A percentile compares a stretch with the other conserved stretches of the same genome.
Evolutionary conservation across 2,888 invertebrate genomes (phyloP).

Genomic region (Cephus rjabovi): DNA sequence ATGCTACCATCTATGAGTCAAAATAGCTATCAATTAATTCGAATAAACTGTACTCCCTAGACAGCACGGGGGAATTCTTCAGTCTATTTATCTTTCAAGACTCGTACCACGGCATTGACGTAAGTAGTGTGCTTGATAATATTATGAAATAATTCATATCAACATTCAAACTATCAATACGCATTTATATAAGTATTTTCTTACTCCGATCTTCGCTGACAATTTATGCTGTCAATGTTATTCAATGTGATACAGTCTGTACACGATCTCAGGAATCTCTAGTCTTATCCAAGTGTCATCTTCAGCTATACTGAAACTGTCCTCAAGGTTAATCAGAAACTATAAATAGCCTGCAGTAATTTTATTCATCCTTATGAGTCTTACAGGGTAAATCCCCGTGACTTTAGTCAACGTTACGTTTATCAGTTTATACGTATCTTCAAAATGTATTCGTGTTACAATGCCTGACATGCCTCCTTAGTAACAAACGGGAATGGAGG

Average conservation of each 20-base stretch:
- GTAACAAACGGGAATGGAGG: too few species aligned
- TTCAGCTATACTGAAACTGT: not conserved
- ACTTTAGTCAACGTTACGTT: too few species aligned
- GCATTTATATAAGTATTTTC: not conserved
- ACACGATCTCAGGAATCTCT: not conserved
- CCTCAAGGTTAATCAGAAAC: not conserved
- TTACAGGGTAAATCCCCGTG: too few species aligned
- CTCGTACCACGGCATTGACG: not conserved
- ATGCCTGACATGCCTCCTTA: too few species aligned
- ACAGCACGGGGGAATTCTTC: too few species aligned
- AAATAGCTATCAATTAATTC: not conserved
- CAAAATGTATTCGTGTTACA: too few species aligned
- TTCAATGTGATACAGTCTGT: not conserved
- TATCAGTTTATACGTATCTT: too few species aligned
- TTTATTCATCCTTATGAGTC: not conserved
- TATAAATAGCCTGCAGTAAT: not conserved
- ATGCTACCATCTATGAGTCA: not conserved
- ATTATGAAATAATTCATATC: not conserved
- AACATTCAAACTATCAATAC: not conserved
- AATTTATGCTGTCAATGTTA: not conserved
- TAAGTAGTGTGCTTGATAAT: not conserved
- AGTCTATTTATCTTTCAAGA: not conserved
- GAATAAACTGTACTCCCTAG: not conserved
- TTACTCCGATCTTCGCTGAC: not conserved
- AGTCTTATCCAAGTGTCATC: not conserved